A percentile compares a stretch with the other conserved stretches of the same genome.
Evolutionary conservation across 2,113 vertebrate species (phyloP).

Genomic region (Hydrolagus affinis): DNA sequence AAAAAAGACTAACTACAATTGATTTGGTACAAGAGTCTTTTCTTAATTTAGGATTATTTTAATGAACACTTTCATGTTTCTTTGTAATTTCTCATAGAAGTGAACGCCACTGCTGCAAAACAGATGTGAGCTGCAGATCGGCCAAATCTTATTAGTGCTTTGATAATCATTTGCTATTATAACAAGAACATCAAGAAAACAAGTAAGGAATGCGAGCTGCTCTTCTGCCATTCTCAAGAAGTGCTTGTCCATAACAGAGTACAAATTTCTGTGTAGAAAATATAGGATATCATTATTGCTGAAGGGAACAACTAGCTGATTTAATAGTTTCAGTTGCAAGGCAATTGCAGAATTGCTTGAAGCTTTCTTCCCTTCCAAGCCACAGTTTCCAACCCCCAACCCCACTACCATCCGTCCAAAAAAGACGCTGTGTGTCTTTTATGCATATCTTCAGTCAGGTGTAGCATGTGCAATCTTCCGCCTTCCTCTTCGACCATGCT

Average conservation of each 20-base stretch:
- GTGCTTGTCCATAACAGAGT: neutral
- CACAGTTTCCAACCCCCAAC: neutral
- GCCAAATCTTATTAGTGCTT: neutral
- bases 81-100: neutral
- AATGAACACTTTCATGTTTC: neutral
- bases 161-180: neutral
- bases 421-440: neutral
- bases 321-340: constrained; percentile 19
- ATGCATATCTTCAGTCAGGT: constrained; percentile 19
- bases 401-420: too few species aligned
- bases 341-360: neutral
- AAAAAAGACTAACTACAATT: neutral
- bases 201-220: constrained; percentile 6
- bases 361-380: neutral
- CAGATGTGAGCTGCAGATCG: constrained; percentile 2
- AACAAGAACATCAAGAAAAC: constrained; percentile 3
- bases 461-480: neutral
- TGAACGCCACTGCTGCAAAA: neutral
- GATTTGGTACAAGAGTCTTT: neutral
- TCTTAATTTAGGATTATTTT: neutral
- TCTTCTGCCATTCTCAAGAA: constrained; percentile 1
- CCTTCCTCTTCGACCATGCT: too few species aligned
- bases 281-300: neutral
- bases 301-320: neutral
- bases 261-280: constrained; percentile 24